These are phyloP conservation scores for Laothoe populi DNA, from an alignment of 2,888 invertebrate genomes.

Conservation along the genomic window DNA sequence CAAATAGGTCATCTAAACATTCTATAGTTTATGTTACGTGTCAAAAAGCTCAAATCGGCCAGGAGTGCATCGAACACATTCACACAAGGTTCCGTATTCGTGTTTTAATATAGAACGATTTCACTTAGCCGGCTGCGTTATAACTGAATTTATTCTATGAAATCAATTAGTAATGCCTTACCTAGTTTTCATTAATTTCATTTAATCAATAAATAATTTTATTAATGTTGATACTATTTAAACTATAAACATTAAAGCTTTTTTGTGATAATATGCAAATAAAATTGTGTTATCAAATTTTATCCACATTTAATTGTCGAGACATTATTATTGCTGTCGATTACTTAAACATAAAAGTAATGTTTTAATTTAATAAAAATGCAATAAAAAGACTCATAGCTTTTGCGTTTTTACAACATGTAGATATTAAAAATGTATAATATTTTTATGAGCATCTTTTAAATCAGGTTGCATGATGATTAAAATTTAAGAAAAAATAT, in stretches of 20 bases:
- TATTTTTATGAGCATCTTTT: background rate
- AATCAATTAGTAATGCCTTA: too few relatives aligned
- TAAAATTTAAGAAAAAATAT: too few relatives aligned
- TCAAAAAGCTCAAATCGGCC: background rate
- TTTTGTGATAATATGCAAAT: background rate
- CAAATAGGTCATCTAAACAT: background rate
- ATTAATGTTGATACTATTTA: background rate
- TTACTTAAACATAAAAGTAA: background rate
- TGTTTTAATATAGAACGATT: background rate
- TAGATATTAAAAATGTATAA: too few relatives aligned
- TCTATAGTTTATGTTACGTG: background rate
- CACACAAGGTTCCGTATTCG: background rate
- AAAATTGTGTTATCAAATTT: background rate
- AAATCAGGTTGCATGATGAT: background rate
- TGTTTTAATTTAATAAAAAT: background rate
- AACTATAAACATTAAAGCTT: background rate
- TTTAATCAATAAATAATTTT: too few relatives aligned
- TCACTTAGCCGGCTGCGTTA: background rate
- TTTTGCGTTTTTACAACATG: too few relatives aligned
- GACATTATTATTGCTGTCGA: background rate
- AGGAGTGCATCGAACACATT: slow-evolving; percentile 7
- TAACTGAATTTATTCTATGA: too few relatives aligned
- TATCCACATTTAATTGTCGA: background rate
- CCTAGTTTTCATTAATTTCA: background rate
- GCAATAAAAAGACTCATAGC: too few relatives aligned